Base-by-base conservation (phyloP, 1,140 invertebrate species). In the Leptoteleia sp. region DNA sequence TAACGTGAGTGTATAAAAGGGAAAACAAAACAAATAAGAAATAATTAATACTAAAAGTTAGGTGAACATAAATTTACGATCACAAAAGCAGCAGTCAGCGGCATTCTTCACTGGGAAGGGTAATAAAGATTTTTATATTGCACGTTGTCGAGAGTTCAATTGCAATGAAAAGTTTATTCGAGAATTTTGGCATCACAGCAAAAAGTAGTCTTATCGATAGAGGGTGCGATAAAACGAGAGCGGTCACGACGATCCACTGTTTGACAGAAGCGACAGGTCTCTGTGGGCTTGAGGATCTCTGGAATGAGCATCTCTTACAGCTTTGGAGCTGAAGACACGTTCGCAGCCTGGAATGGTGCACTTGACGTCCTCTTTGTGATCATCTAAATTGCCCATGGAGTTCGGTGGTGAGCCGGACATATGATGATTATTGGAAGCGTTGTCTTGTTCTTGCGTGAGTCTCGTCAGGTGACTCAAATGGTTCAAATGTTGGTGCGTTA, bases 321-420 rank as follows among this genome's bases (percentile, higher is more conserved):
- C 90, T 13, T 90, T 84, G 4, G 92, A 92, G 2, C 89, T 90
- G 84, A 93, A 93, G 0, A 93, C 87, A 64, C 92, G 90, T 3
- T 91, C 89, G 83, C 93, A 93, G 0, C 92, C 92, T 3, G 90
- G 88, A 1, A 92, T 86, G 0, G 91, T 91, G 80, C 92, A 93
- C 13, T 89, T 87, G 35, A 89, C 91, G 83, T 92, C 86, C 6
- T 91, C 90, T 7, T 82, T 83, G 4, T 78, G 52, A 1, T 85
- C 84, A 5, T 88, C 84, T 8, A 72, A 38, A n/a, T 71, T 80
- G 0, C 73, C 50, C 12, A 80, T 79, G 3, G 76, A 77, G 15
- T 61, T 52, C 1, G 82, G 81, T 9, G 84, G 82, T 1, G 78
- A 76, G 1, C 57, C 62, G 0, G 83, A 71, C 7, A 55, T 7